Evolutionary conservation across 1,140 invertebrate species (phyloP).

Genomic region (Drosophila guanche): DNA sequence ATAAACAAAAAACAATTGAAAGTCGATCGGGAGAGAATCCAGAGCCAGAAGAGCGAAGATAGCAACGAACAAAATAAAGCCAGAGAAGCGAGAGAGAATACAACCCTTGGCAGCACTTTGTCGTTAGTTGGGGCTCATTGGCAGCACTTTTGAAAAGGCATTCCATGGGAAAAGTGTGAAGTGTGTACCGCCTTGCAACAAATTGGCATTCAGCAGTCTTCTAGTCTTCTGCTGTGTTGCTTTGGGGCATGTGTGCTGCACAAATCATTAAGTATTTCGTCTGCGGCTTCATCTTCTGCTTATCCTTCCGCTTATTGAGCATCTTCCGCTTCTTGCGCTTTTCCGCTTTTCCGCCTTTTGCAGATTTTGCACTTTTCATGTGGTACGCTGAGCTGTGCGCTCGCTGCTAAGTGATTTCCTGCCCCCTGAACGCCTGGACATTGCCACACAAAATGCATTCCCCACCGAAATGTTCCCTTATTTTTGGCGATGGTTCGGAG

Average conservation of each 20-base stretch:
- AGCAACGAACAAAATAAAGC: no score
- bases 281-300: slow-evolving; percentile 20
- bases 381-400: slow-evolving; percentile 22
- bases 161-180: no score
- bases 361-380: slow-evolving; percentile 62
- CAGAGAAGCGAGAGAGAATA: no score
- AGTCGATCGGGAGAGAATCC: no score
- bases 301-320: slow-evolving; percentile 6
- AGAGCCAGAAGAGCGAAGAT: no score
- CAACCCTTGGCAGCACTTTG: no score
- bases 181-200: no score
- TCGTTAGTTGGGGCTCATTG: no score
- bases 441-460: slow-evolving; percentile 20
- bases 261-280: slow-evolving; percentile 65
- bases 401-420: slow-evolving; percentile 50
- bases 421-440: neutral
- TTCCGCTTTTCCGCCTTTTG: slow-evolving; percentile 25
- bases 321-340: slow-evolving; percentile 1
- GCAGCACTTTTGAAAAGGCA: no score
- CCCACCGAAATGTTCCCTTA: neutral
- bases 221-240: no score
- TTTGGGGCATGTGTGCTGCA: slow-evolving; percentile 31
- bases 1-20: no score
- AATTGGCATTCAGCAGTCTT: no score
- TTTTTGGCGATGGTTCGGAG: slow-evolving; percentile 1